Conservation (phyloP, 2,797 vertebrate genomes). For the Hemibagrus guttatus region DNA sequence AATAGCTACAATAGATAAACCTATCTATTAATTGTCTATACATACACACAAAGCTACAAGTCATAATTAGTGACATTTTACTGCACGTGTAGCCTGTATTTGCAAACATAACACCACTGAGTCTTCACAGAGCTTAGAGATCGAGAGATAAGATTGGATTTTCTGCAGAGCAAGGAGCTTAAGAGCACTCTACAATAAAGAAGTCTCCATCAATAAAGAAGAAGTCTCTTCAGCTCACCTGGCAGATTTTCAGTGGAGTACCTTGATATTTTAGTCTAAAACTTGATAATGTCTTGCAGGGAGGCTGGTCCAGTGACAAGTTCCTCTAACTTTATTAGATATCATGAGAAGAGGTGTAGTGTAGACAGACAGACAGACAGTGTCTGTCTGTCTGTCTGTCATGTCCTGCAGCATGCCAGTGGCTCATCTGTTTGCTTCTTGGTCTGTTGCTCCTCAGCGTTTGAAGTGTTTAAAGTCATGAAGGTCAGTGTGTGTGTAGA, state of each 20-base stretch:
- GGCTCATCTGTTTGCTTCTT: background rate
- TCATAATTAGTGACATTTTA: background rate
- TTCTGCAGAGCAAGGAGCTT: background rate
- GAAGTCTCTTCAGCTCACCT: background rate
- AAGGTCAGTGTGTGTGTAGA: conserved; percentile 39
- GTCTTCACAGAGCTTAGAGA: no score
- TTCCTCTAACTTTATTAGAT: background rate
- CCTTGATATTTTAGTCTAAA: background rate
- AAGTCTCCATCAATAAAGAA: background rate
- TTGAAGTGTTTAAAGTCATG: conserved; percentile 34
- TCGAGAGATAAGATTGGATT: background rate
- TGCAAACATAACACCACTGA: background rate
- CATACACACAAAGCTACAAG: background rate
- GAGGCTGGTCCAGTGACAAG: background rate
- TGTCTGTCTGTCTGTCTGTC: no score
- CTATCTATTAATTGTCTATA: no score
- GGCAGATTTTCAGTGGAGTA: background rate
- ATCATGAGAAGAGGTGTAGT: background rate
- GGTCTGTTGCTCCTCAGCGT: conserved; percentile 1
- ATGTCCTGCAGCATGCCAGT: background rate
- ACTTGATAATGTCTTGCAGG: background rate
- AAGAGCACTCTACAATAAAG: background rate
- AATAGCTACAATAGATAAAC: no score
- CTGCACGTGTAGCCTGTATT: background rate
- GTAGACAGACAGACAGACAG: no score